Evolutionary conservation across 1,140 invertebrate genomes (phyloP).

Genomic region (Pogonognathellus flavescens): DNA sequence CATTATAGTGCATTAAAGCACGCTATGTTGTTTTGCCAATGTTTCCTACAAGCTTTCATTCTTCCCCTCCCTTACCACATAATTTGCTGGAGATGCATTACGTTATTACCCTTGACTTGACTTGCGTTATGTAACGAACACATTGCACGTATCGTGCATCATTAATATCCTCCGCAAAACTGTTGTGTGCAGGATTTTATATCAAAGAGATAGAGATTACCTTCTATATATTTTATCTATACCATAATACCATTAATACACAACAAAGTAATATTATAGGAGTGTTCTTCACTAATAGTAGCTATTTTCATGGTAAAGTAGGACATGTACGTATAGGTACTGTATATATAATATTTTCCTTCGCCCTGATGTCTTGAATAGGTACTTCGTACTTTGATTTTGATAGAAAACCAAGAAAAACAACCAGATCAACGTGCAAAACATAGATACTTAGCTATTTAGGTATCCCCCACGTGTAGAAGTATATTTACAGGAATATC

Average conservation of each 20-base stretch:
- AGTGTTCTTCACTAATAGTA: too few species aligned
- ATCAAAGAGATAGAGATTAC: not conserved
- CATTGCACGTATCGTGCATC: conserved; percentile 1
- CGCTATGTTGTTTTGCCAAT: not conserved
- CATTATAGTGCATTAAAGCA: not conserved
- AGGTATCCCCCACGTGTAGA: too few species aligned
- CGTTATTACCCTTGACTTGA: not conserved
- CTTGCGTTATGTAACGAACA: not conserved
- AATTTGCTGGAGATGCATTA: conserved; percentile 15
- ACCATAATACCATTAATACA: not conserved
- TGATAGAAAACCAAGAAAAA: too few species aligned
- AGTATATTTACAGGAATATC: too few species aligned
- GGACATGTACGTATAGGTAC: too few species aligned
- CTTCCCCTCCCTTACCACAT: not conserved
- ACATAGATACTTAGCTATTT: too few species aligned
- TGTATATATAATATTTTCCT: not conserved
- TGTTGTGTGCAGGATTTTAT: not conserved
- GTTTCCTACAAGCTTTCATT: conserved; percentile 6
- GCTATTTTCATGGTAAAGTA: too few species aligned
- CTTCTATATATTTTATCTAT: not conserved
- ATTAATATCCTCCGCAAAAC: conserved; percentile 24
- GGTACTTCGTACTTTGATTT: too few species aligned
- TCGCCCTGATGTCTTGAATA: not conserved
- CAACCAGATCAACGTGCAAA: too few species aligned
- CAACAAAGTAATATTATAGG: not conserved